Percentiles rank a stretch among this genome's conserved stretches.
These are phyloP conservation scores for Sesia bembeciformis DNA, from an alignment of 2,888 invertebrate species.

Conservation along the genomic window DNA sequence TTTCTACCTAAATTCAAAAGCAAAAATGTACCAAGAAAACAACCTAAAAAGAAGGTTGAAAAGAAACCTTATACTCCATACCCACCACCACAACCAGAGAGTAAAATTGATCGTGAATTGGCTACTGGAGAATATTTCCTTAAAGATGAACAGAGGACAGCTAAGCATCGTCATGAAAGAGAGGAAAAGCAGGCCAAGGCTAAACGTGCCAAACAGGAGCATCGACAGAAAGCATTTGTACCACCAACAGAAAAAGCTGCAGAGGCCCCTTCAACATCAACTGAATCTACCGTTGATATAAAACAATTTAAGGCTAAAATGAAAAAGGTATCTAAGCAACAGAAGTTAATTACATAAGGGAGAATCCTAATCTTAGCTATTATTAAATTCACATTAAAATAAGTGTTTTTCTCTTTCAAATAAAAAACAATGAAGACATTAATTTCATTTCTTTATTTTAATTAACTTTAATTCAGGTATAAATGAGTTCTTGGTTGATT, in stretches of 20 bases:
- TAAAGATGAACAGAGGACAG: constrained; percentile 85
- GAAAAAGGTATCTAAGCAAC: constrained; percentile 52
- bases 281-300: constrained; percentile 74
- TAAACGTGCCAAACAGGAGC: constrained; percentile 82
- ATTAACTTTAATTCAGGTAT: constrained; percentile 65
- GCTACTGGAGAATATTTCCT: constrained; percentile 98
- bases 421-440: too few species aligned
- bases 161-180: constrained; percentile 81
- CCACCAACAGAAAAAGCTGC: constrained; percentile 80
- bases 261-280: constrained; percentile 18
- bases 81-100: constrained; percentile 94
- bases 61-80: constrained; percentile 98
- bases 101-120: constrained; percentile 94
- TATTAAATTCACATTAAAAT: too few species aligned
- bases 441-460: too few species aligned
- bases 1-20: constrained; percentile 95
- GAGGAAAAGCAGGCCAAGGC: constrained; percentile 85
- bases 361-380: too few species aligned
- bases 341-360: neutral
- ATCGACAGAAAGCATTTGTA: constrained; percentile 85
- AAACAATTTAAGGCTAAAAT: constrained; percentile 84
- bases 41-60: constrained; percentile 88
- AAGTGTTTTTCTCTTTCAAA: too few species aligned
- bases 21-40: constrained; percentile 91
- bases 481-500: constrained; percentile 63